Base-by-base conservation (phyloP, 2,113 vertebrate genomes). In the Junco hyemalis region DNA sequence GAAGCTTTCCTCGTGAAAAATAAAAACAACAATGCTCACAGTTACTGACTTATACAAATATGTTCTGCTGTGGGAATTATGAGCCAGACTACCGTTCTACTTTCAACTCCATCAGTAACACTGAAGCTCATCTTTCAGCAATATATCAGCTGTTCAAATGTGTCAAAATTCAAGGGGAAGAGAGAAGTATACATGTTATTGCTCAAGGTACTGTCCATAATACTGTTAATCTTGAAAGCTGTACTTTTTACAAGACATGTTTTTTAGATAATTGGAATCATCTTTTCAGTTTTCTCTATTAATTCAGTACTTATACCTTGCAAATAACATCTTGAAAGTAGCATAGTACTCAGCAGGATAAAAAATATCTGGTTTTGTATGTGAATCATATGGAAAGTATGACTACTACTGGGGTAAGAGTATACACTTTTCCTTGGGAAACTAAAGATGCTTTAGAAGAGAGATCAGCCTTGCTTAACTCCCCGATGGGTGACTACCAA, bases 321-420 rank as follows among this genome's bases (percentile, higher is more conserved):
- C 61, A 57, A 64, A 42, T 38, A 23, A 17, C 24, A 14, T 54
- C 47, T 57, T 48, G 16, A 66, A 89, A 38, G 28, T 15, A 45
- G 2, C 12, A 56, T 23, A 0, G 0, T 69, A 51, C 17, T 20
- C 3, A 70, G 61, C 23, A 59, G 14, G 29, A 51, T 44, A 20
- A 74, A 87, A 80, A 80, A 54, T 5, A 54, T 3, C 42, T 56
- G 15, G 11, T 45, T 83, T 65, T 59, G 53, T 45, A 18, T 29
- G 8, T 47, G 44, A 85, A 63, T 44, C 72, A 40, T 38, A 26
- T 9, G 48, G 48, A 50, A 50, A 26, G 48, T 25, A 50, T 50
- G 48, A 50, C 48, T 50, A 50, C 24, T 50, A 26, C 48, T 50
- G 11, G 16, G 19, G 2, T 20, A 65, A 82, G 29, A 54, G 31